phyloP scores from a whole-genome alignment of 1,140 invertebrate genomes.

The Lerema accius region DNA sequence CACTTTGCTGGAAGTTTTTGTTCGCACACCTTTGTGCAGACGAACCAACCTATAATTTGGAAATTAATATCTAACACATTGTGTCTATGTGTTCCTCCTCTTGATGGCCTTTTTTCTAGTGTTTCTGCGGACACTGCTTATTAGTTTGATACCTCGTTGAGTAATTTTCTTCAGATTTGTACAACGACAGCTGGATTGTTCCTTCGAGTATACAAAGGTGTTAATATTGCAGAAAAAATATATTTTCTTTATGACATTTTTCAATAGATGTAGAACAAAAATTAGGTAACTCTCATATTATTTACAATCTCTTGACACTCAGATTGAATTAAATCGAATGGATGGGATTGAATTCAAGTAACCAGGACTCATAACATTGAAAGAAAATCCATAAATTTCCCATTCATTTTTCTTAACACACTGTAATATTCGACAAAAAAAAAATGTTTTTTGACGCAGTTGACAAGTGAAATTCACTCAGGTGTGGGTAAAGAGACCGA shows the following conservation, averaged over 20 bases:
- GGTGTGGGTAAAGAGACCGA: neutral
- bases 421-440: too few relatives aligned
- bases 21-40: constrained; percentile 64
- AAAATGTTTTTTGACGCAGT: neutral
- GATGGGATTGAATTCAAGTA: too few relatives aligned
- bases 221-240: too few relatives aligned
- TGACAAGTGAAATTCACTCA: constrained; percentile 6
- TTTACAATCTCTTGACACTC: too few relatives aligned
- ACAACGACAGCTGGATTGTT: neutral
- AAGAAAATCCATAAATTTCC: too few relatives aligned
- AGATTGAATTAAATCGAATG: too few relatives aligned
- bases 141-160: constrained; percentile 44
- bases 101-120: constrained; percentile 50
- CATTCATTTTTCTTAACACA: too few relatives aligned
- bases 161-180: constrained; percentile 38
- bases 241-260: too few relatives aligned
- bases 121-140: constrained; percentile 44
- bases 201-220: neutral
- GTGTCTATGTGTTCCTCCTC: constrained; percentile 64
- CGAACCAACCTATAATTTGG: constrained; percentile 71
- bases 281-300: too few relatives aligned
- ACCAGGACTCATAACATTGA: too few relatives aligned
- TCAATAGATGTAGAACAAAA: too few relatives aligned
- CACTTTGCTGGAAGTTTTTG: constrained; percentile 77
- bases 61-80: constrained; percentile 82